These are phyloP conservation scores for Cotesia chilonis DNA, from an alignment of 1,140 invertebrate genomes.

Conservation along the genomic window DNA sequence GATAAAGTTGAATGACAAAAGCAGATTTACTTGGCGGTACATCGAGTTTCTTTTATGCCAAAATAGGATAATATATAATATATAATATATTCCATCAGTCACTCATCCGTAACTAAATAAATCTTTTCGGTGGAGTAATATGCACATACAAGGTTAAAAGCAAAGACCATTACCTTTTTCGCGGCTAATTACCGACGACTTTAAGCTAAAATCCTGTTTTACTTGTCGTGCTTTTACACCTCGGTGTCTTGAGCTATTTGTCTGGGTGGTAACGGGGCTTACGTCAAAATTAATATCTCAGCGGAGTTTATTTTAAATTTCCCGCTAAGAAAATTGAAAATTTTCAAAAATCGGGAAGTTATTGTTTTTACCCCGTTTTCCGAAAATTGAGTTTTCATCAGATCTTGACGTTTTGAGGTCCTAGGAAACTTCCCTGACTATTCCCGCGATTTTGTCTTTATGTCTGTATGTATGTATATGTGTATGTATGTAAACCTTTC, in stretches of 20 bases:
- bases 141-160: no score
- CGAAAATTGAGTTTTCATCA: no score
- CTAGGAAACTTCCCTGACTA: no score
- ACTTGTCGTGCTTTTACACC: neutral
- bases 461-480: no score
- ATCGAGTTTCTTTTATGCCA: neutral
- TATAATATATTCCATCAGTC: neutral
- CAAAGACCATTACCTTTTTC: slow-evolving; percentile 18
- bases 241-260: neutral
- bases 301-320: neutral
- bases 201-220: slow-evolving; percentile 27
- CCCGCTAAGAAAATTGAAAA: no score
- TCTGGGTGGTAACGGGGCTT: neutral
- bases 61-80: slow-evolving; percentile 19
- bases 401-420: no score
- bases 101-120: slow-evolving; percentile 27
- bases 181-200: neutral
- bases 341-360: no score
- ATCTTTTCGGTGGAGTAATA: neutral
- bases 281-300: neutral
- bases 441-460: no score
- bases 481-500: no score
- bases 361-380: no score
- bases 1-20: slow-evolving; percentile 2
- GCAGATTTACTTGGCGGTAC: slow-evolving; percentile 6